Evolutionary conservation across 2,888 invertebrate genomes (phyloP).

Genomic region (Cylloceria caligata): DNA sequence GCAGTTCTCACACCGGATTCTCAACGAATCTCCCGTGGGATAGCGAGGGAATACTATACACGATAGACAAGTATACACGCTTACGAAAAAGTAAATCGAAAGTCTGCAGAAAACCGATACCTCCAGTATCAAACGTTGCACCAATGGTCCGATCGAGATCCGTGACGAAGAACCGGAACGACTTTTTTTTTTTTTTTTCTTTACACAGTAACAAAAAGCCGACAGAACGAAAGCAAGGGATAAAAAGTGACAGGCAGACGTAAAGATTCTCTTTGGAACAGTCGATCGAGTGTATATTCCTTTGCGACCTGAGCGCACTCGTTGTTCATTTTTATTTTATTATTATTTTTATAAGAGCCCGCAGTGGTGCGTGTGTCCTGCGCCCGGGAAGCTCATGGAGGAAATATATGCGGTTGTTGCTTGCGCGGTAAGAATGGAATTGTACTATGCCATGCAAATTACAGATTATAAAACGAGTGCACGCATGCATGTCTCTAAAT

Average conservation of each 20-base stretch:
- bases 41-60: slow-evolving; percentile 3
- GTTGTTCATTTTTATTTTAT: not conserved
- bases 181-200: slow-evolving; percentile 26
- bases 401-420: slow-evolving; percentile 16
- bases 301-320: not conserved
- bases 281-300: slow-evolving; percentile 15
- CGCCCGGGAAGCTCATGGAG: not conserved
- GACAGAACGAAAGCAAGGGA: slow-evolving; percentile 8
- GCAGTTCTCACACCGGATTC: slow-evolving; percentile 74
- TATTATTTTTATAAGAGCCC: slow-evolving; percentile 19
- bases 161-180: slow-evolving; percentile 28
- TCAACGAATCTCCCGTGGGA: slow-evolving; percentile 41
- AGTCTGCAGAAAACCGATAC: slow-evolving; percentile 30
- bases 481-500: slow-evolving; percentile 44
- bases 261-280: slow-evolving; percentile 11
- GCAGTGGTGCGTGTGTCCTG: slow-evolving; percentile 54
- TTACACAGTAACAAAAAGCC: not conserved
- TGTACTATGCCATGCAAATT: slow-evolving; percentile 19
- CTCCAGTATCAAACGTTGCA: slow-evolving; percentile 16
- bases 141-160: slow-evolving; percentile 2
- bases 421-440: slow-evolving; percentile 44
- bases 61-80: not conserved
- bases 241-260: slow-evolving; percentile 24
- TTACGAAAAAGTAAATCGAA: slow-evolving; percentile 55
- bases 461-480: slow-evolving; percentile 46